These are phyloP conservation scores for Microchirus variegatus DNA, from an alignment of 2,797 vertebrate genomes.

Conservation along the genomic window DNA sequence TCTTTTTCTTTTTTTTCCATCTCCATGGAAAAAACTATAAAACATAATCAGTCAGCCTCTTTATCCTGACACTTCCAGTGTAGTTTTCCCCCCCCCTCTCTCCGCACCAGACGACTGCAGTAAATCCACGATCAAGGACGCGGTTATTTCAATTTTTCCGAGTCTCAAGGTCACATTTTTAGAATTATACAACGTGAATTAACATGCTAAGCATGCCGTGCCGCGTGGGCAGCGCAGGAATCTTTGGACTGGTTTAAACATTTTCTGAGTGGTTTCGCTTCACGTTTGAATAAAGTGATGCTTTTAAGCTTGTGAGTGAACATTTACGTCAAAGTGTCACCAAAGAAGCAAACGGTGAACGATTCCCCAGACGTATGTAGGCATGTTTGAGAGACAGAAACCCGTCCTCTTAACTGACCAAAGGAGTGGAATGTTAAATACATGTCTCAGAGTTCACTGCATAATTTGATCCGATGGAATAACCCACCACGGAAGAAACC, in stretches of 20 bases:
- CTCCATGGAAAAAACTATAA: constrained; percentile 56
- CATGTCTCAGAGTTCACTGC: constrained; percentile 32
- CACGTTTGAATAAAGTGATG: constrained; percentile 22
- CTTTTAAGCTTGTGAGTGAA: constrained; percentile 7
- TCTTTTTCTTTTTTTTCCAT: constrained; percentile 31
- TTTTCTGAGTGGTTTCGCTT: constrained; percentile 11
- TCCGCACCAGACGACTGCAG: constrained; percentile 10
- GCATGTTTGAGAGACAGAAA: constrained; percentile 2
- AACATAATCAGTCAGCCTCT: constrained; percentile 33
- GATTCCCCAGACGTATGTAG: neutral
- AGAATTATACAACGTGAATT: constrained; percentile 38
- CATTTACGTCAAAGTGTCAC: constrained; percentile 12
- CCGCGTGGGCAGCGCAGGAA: constrained; percentile 36
- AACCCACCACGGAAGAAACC: constrained; percentile 50
- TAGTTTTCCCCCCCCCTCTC: constrained; percentile 9
- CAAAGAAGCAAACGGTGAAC: constrained; percentile 1
- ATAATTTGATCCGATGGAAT: constrained; percentile 57
- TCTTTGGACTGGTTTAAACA: constrained; percentile 13
- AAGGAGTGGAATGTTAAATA: constrained; percentile 39
- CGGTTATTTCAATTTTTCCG: constrained; percentile 10
- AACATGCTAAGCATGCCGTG: constrained; percentile 23
- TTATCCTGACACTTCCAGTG: constrained; percentile 19
- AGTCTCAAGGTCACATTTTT: constrained; percentile 25
- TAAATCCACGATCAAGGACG: constrained; percentile 13
- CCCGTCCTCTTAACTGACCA: constrained; percentile 1